A percentile compares a stretch with the other conserved stretches of the same genome.
Evolutionary conservation across 2,113 vertebrate genomes (phyloP).

Genomic region (Barnardius zonarius): DNA sequence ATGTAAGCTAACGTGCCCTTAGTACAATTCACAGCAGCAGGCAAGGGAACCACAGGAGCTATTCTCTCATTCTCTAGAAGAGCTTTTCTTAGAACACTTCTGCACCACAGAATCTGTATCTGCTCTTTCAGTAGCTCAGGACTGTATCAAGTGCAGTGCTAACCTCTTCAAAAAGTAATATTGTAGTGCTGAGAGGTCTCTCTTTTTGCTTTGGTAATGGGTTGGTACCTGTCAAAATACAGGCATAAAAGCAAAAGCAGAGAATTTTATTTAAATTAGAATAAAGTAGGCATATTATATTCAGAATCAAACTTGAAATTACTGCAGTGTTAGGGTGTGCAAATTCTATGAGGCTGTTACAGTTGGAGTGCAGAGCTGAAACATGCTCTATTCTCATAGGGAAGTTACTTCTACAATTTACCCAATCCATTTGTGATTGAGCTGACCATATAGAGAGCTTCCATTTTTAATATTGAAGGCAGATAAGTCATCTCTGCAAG

Average conservation of each 20-base stretch:
- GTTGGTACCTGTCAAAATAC: neutral
- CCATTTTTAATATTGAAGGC: neutral
- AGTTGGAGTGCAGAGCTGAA: neutral
- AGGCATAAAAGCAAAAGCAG: neutral
- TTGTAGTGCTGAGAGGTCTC: neutral
- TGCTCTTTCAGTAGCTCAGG: neutral
- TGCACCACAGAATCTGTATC: neutral
- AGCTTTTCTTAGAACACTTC: neutral
- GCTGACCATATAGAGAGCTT: neutral
- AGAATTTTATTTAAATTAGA: neutral
- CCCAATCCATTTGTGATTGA: neutral
- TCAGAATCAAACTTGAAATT: neutral
- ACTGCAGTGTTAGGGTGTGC: neutral
- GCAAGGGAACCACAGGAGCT: neutral
- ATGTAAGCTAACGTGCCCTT: neutral
- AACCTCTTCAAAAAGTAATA: neutral
- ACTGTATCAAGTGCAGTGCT: neutral
- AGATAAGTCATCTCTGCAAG: neutral
- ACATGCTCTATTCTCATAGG: accelerated
- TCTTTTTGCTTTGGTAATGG: neutral
- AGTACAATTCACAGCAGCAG: neutral
- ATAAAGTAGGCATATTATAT: neutral
- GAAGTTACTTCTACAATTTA: neutral
- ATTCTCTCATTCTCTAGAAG: neutral
- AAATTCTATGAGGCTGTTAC: neutral